These are phyloP conservation scores for Megastigmus dorsalis DNA, from an alignment of 2,888 invertebrate genomes.

Conservation along the genomic window DNA sequence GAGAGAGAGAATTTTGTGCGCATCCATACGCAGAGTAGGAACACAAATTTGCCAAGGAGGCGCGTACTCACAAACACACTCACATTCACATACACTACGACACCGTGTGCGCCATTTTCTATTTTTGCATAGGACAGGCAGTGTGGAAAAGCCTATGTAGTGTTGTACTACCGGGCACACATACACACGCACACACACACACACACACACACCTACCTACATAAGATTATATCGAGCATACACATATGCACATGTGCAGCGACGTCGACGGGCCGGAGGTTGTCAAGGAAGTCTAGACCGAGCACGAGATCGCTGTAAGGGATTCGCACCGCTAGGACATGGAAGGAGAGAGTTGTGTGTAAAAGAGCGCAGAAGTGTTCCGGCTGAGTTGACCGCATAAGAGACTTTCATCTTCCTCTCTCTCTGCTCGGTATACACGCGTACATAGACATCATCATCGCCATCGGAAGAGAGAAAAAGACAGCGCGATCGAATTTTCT, in stretches of 20 bases:
- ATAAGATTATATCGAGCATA: no score
- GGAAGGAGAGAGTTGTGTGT: neutral
- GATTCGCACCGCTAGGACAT: neutral
- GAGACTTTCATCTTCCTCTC: neutral
- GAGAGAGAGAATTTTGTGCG: no score
- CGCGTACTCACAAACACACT: neutral
- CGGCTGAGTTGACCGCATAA: neutral
- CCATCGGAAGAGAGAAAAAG: neutral
- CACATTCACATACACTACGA: neutral
- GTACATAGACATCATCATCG: no score
- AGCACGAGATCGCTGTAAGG: neutral
- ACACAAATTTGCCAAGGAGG: neutral
- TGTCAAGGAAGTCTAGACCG: neutral
- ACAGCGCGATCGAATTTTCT: slow-evolving; percentile 34
- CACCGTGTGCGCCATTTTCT: slow-evolving; percentile 51
- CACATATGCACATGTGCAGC: slow-evolving; percentile 14
- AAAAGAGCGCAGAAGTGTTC: neutral
- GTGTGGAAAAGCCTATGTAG: slow-evolving; percentile 1
- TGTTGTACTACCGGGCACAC: neutral
- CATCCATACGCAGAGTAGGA: no score
- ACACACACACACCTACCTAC: neutral
- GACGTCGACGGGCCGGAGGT: neutral
- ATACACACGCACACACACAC: neutral
- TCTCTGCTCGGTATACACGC: neutral
- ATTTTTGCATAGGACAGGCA: slow-evolving; percentile 49